Evolutionary conservation across 2,888 invertebrate species (phyloP), one percentile per base, ranked within the genome.

Genomic region (Lochmaea capreae): DNA sequence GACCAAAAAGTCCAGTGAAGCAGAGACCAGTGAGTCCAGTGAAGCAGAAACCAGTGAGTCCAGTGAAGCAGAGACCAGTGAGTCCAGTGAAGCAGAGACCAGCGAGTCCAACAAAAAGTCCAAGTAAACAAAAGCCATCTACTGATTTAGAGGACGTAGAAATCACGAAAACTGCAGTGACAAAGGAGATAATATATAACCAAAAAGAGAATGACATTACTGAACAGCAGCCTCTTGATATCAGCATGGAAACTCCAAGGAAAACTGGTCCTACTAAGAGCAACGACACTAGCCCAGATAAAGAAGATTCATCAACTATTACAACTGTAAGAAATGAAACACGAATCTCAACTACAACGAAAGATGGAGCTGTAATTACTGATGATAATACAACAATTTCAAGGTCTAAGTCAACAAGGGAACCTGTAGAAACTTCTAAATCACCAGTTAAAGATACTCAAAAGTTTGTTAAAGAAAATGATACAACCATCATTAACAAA

Each of bases 371-470:
- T 58, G 26, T 26, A 58, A 58, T 58, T 26, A 58, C 58, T 58
- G 39, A 61, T 33, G 61, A 61, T 5, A 39, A 54, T 54, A 54
- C 16, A 3, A 16, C 54, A 16, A 54, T 16, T 18, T 18, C 54
- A 54, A 54, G 18, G 8, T 49, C 49, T n/a, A 49, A 49, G 8
- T 5, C 49, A 14, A 49, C 70, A 70, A 67, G 62, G 16, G 69
- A 62, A 18, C 75, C 77, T n/a, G 52, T 26, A n/a, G 75, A 49
- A 61, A 61, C 76, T 54, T 26, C 63, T n/a, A 79, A 65, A 65
- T 73, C 79, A 52, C 79, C 80, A 9, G 73, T 78, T 72, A 80
- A 67, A 66, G 69, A 78, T 74, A 73, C 76, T 22, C 52, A 76
- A 33, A 26, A 26, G 18, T n/a, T 16, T n/a, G 63, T 57, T 57